Conservation (phyloP, 2,113 vertebrate genomes). For the Salminus brasiliensis region DNA sequence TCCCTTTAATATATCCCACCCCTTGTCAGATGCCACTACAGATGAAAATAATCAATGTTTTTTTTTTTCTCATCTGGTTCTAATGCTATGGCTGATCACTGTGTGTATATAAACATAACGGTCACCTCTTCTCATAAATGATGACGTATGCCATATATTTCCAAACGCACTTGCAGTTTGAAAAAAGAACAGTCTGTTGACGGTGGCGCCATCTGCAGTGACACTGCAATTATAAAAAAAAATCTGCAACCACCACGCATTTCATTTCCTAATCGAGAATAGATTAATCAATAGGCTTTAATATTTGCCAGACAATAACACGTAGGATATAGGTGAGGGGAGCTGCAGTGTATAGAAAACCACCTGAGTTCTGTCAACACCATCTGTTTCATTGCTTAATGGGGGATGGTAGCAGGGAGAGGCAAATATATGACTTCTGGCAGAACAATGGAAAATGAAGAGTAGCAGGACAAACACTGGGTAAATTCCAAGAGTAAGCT, state of each 20-base stretch:
- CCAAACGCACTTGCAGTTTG: not conserved
- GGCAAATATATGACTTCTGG: slow-evolving; percentile 8
- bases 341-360: slow-evolving; percentile 18
- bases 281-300: not conserved
- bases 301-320: not conserved
- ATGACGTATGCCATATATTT: not conserved
- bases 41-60: too few species aligned
- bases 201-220: not conserved
- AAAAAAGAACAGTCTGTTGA: not conserved
- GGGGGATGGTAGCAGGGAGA: slow-evolving; percentile 19
- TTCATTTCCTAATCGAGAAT: not conserved
- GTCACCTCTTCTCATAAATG: not conserved
- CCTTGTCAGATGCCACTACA: too few species aligned
- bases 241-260: not conserved
- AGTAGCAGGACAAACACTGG: not conserved
- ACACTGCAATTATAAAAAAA: not conserved
- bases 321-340: not conserved
- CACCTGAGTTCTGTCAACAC: slow-evolving; percentile 37
- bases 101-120: not conserved
- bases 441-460: not conserved
- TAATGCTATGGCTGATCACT: too few species aligned
- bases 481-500: not conserved
- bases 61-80: too few species aligned
- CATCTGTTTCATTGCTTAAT: slow-evolving; percentile 44
- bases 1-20: too few species aligned